A percentile compares a stretch with the other conserved stretches of the same genome.
Evolutionary conservation across 1,140 invertebrate genomes (phyloP).

Genomic region (Anastrepha ludens): DNA sequence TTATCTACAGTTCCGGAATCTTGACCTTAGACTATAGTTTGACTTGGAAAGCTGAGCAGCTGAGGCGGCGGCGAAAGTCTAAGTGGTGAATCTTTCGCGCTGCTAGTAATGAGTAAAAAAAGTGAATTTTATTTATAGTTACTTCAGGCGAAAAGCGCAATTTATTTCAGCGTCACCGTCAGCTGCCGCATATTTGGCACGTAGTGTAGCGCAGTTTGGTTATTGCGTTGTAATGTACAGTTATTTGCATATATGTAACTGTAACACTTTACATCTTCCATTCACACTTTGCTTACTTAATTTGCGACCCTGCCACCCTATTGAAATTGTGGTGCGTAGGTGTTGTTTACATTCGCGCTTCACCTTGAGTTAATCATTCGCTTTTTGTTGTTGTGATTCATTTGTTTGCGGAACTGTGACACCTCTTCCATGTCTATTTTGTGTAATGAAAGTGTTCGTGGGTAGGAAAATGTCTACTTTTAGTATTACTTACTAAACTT

Average conservation of each 20-base stretch:
- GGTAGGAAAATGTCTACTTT: too few species aligned
- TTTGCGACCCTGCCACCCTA: background rate
- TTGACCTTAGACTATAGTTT: slow-evolving; percentile 50
- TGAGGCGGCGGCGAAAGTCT: too few species aligned
- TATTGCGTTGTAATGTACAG: background rate
- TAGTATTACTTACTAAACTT: too few species aligned
- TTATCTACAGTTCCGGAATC: slow-evolving; percentile 49
- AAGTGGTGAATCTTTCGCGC: background rate
- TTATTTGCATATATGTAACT: background rate
- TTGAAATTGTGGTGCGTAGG: background rate
- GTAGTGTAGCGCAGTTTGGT: background rate
- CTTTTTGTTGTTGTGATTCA: background rate
- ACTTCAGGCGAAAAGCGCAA: background rate
- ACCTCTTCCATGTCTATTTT: background rate
- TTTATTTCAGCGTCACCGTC: background rate
- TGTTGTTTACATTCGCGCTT: background rate
- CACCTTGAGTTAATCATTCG: background rate
- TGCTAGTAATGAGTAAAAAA: background rate
- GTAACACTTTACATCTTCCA: background rate
- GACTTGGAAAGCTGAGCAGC: background rate
- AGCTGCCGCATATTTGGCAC: background rate
- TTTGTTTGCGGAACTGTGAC: background rate
- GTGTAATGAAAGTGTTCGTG: too few species aligned
- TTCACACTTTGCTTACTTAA: background rate
- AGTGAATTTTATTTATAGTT: background rate